phyloP scores from a whole-genome alignment of 2,888 invertebrate species.

The Hydropsyche betteni region DNA sequence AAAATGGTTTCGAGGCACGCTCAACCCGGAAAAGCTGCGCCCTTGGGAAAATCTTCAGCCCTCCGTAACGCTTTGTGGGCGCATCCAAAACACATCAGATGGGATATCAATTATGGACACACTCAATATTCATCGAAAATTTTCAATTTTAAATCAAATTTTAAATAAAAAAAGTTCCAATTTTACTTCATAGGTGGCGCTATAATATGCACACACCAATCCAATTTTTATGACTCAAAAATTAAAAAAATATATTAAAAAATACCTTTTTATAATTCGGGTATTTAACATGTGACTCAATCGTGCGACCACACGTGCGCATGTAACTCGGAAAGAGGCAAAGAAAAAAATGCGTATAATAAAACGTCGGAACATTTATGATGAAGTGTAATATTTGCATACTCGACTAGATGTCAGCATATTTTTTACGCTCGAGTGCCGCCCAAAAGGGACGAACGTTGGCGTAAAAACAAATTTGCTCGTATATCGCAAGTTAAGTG shows the following conservation, averaged over 20 bases:
- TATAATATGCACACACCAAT: too few species aligned
- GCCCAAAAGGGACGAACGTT: constrained; percentile 17
- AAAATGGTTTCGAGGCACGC: constrained; percentile 47
- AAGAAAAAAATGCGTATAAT: not conserved
- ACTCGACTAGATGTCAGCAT: constrained; percentile 14
- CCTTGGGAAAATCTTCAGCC: constrained; percentile 19
- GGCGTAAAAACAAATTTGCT: constrained; percentile 18
- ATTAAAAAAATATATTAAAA: too few species aligned
- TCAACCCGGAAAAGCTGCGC: constrained; percentile 36
- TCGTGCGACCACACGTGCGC: too few species aligned
- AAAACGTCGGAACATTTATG: constrained; percentile 13
- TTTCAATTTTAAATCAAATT: too few species aligned
- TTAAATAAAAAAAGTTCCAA: too few species aligned
- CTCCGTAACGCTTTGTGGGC: not conserved
- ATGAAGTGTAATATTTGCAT: constrained; percentile 23
- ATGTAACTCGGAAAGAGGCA: not conserved
- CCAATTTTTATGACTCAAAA: too few species aligned
- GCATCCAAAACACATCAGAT: too few species aligned
- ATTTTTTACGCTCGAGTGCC: constrained; percentile 17
- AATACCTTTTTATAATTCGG: too few species aligned
- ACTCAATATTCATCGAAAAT: not conserved
- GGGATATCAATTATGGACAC: not conserved
- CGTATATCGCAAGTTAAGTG: constrained; percentile 14
- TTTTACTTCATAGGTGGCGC: too few species aligned
- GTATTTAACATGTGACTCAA: too few species aligned